These are phyloP conservation scores for Pheosia tremula DNA, from an alignment of 2,888 invertebrate species.

Conservation along the genomic window DNA sequence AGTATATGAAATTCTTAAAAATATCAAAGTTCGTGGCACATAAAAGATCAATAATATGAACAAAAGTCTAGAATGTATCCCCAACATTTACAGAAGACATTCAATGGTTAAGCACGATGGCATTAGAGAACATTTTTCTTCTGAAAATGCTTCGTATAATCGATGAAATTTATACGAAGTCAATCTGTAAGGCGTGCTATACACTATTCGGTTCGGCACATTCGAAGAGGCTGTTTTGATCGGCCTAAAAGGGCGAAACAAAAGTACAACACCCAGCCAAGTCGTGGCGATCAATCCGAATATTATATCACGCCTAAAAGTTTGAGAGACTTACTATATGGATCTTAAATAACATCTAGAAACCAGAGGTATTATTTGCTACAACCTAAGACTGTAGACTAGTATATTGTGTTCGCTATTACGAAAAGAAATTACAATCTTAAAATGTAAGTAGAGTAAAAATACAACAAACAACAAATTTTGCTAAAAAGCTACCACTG, in stretches of 20 bases:
- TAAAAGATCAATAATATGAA: constrained; percentile 1
- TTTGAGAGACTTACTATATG: constrained; percentile 13
- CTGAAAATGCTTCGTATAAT: too few species aligned
- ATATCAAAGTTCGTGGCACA: constrained; percentile 5
- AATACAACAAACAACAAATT: constrained; percentile 59
- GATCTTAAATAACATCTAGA: constrained; percentile 46
- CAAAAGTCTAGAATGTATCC: not conserved
- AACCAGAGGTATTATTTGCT: constrained; percentile 70
- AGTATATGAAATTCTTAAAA: constrained; percentile 3
- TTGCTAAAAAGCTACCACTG: constrained; percentile 51
- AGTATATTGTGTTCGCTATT: constrained; percentile 72
- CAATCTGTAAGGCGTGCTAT: too few species aligned
- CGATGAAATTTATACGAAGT: too few species aligned
- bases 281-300: too few species aligned
- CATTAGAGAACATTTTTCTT: too few species aligned
- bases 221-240: too few species aligned
- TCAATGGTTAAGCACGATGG: too few species aligned
- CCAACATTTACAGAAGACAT: too few species aligned
- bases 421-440: constrained; percentile 35
- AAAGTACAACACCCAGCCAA: too few species aligned
- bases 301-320: not conserved
- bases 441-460: constrained; percentile 36
- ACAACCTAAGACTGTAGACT: constrained; percentile 69
- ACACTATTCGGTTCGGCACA: too few species aligned
- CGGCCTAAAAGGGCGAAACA: too few species aligned